These are phyloP conservation scores for Oeneis ivallda DNA, from an alignment of 2,888 invertebrate genomes.

Conservation along the genomic window DNA sequence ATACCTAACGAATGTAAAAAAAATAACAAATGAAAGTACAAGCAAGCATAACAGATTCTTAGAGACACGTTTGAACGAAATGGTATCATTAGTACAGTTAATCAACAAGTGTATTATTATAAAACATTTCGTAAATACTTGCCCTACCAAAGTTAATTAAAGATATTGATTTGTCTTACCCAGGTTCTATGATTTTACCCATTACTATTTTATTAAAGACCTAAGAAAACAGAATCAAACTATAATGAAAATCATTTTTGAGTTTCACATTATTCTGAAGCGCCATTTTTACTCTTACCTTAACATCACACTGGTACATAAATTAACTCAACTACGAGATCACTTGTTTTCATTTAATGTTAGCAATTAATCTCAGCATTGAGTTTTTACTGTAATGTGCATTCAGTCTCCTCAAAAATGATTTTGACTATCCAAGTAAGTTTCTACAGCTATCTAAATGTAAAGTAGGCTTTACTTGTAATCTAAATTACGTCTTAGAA, in stretches of 20 bases:
- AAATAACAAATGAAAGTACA: slow-evolving; percentile 8
- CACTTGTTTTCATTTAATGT: neutral
- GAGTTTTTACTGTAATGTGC: neutral
- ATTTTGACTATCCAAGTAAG: slow-evolving; percentile 4
- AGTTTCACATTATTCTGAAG: neutral
- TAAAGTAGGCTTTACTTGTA: slow-evolving; percentile 26
- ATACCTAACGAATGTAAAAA: neutral
- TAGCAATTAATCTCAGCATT: neutral
- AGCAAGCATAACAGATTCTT: neutral
- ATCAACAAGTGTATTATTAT: neutral
- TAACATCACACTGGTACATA: neutral
- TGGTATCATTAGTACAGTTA: slow-evolving; percentile 13
- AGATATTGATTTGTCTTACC: too few species aligned
- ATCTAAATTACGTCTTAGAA: slow-evolving; percentile 52
- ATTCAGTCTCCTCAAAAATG: slow-evolving; percentile 3
- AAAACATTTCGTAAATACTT: slow-evolving; percentile 15
- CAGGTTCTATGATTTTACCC: neutral
- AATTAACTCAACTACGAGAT: neutral
- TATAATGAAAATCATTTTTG: slow-evolving; percentile 12
- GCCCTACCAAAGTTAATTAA: neutral
- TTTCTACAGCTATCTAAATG: slow-evolving; percentile 26
- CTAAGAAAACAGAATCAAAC: neutral
- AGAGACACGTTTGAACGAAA: slow-evolving; percentile 15
- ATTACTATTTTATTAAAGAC: neutral
- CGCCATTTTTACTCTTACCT: too few species aligned